phyloP scores from a whole-genome alignment of 2,113 vertebrate species.

The Hydrolagus affinis region DNA sequence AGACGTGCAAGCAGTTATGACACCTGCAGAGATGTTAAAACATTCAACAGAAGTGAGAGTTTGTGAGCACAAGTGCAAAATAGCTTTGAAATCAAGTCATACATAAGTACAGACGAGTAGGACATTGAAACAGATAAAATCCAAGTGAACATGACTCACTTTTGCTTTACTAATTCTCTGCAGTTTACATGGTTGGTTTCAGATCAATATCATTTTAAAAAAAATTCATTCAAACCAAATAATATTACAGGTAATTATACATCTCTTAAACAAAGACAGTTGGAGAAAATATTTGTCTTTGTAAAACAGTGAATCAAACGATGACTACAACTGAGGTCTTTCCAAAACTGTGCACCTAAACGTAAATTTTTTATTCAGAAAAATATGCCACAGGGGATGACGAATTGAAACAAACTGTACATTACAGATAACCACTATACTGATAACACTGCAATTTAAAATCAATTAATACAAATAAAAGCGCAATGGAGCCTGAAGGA shows the following conservation, averaged over 20 bases:
- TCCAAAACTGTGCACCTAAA: neutral
- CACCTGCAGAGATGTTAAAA: too few relatives aligned
- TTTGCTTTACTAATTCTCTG: too few relatives aligned
- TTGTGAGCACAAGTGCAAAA: neutral
- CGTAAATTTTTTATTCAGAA: neutral
- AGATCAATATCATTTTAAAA: too few relatives aligned
- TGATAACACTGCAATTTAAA: neutral
- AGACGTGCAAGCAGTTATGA: too few relatives aligned
- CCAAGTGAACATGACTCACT: too few relatives aligned
- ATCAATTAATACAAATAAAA: neutral
- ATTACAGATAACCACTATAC: neutral
- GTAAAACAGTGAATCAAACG: neutral
- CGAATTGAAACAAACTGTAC: neutral
- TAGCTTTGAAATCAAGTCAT: neutral
- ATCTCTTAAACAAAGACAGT: too few relatives aligned
- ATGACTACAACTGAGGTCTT: neutral
- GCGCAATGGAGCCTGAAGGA: neutral
- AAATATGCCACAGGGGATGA: neutral
- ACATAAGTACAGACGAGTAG: too few relatives aligned
- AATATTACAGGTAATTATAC: too few relatives aligned
- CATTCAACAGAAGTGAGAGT: too few relatives aligned
- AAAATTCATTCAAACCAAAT: too few relatives aligned
- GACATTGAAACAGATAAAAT: too few relatives aligned
- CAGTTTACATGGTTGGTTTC: too few relatives aligned
- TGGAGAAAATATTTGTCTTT: neutral